Percentiles rank a stretch among this genome's conserved stretches.
Evolutionary conservation across 2,888 invertebrate species (phyloP).

Genomic region (Shargacucullia verbasci): DNA sequence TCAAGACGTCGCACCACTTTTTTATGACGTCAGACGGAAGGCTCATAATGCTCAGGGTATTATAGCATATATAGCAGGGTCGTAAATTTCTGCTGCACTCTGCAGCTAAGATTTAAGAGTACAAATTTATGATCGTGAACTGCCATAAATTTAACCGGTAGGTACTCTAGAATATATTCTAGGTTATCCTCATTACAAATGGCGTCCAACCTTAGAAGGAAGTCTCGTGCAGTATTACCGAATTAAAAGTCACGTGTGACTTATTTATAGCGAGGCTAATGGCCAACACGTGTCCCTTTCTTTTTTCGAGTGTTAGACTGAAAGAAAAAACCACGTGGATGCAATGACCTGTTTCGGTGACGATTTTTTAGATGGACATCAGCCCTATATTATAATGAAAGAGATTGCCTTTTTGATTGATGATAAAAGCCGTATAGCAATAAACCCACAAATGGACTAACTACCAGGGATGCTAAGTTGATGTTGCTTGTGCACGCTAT

Average conservation of each 20-base stretch:
- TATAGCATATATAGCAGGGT: no score
- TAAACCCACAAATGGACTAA: conserved; percentile 32
- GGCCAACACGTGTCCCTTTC: conserved; percentile 18
- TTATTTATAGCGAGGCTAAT: conserved; percentile 33
- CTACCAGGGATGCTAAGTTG: conserved; percentile 21
- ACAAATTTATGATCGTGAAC: conserved; percentile 16
- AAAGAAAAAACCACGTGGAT: conserved; percentile 22
- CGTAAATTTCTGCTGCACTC: conserved; percentile 10
- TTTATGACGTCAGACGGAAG: conserved; percentile 2
- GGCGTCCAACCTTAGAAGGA: conserved; percentile 22
- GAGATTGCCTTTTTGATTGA: conserved; percentile 51
- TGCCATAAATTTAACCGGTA: conserved; percentile 18
- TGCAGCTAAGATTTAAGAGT: conserved; percentile 18
- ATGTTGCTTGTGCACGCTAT: conserved; percentile 37
- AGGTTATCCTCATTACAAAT: conserved; percentile 21
- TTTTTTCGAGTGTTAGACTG: conserved; percentile 15
- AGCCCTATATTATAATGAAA: conserved; percentile 49
- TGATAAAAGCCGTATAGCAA: conserved; percentile 41
- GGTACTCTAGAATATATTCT: conserved; percentile 14
- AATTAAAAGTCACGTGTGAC: conserved; percentile 32
- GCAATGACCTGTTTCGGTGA: conserved; percentile 22
- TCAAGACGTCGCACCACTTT: no score
- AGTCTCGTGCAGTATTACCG: conserved; percentile 33
- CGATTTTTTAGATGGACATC: conserved; percentile 9
- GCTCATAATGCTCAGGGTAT: conserved; percentile 23